Evolutionary conservation across 1,140 invertebrate species (phyloP).

Genomic region (Drosophila sp.): DNA sequence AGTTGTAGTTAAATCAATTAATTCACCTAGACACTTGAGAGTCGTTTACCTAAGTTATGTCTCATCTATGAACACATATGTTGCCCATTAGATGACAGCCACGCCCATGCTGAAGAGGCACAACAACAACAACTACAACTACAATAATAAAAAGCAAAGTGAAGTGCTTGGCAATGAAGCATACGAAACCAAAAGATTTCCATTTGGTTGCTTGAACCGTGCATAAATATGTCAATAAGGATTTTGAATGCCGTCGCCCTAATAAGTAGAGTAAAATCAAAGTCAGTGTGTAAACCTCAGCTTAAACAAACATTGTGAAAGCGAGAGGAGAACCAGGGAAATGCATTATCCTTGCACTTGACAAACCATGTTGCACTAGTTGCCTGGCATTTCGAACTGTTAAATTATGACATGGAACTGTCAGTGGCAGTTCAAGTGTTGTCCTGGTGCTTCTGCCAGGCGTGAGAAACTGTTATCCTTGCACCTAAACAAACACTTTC

Average conservation of each 20-base stretch:
- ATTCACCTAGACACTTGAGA: conserved; percentile 37
- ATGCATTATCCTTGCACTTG: conserved; percentile 57
- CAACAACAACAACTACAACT: neutral
- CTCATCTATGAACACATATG: conserved; percentile 34
- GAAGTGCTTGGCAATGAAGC: conserved; percentile 45
- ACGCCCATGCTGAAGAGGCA: conserved; percentile 28
- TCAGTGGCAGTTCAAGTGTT: conserved; percentile 64
- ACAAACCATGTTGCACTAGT: conserved; percentile 8
- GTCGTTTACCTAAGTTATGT: neutral
- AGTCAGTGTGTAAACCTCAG: conserved; percentile 52
- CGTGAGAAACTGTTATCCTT: conserved; percentile 78
- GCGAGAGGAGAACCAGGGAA: conserved; percentile 8
- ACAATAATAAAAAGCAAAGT: neutral
- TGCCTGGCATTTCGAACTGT: conserved; percentile 62
- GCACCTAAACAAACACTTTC: conserved; percentile 71
- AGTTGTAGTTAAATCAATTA: neutral
- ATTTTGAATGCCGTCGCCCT: conserved; percentile 46
- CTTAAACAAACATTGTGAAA: conserved; percentile 54
- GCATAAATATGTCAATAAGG: conserved; percentile 76
- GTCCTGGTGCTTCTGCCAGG: conserved; percentile 41
- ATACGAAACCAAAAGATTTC: conserved; percentile 60
- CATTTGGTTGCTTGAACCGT: conserved; percentile 72
- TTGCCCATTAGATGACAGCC: conserved; percentile 50
- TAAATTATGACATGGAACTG: conserved; percentile 79
- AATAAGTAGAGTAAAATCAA: conserved; percentile 33